Conservation (phyloP, 2,888 invertebrate genomes). For the Agrypnus murinus region DNA sequence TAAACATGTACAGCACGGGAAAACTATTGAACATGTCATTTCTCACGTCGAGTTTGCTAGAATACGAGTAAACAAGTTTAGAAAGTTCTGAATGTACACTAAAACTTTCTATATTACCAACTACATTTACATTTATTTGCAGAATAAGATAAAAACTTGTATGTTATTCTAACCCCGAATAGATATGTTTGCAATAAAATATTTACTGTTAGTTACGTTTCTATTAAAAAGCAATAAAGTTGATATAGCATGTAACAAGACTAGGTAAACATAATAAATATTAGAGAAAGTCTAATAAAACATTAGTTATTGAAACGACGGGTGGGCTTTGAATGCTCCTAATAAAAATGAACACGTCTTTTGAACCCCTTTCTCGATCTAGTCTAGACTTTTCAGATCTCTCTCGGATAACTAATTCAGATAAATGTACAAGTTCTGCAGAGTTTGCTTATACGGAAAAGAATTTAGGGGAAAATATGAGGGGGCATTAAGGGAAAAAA, state of each 20-base stretch:
- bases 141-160: not conserved
- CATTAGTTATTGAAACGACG: not conserved
- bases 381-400: not conserved
- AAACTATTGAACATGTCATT: conserved; percentile 22
- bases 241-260: too few species aligned
- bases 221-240: too few species aligned
- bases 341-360: conserved; percentile 8
- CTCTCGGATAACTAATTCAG: not conserved
- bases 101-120: not conserved
- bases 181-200: not conserved
- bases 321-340: not conserved
- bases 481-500: too few species aligned
- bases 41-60: conserved; percentile 11
- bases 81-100: conserved; percentile 5
- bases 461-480: not conserved
- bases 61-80: not conserved
- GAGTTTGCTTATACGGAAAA: not conserved
- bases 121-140: conserved; percentile 1
- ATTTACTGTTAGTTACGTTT: not conserved
- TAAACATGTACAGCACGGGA: conserved; percentile 1
- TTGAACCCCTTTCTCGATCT: conserved; percentile 10
- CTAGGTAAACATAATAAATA: not conserved
- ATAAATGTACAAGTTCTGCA: not conserved
- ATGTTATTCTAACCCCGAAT: not conserved
- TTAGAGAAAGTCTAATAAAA: not conserved